Percentiles rank a stretch among this genome's conserved stretches.
Evolutionary conservation across 2,113 vertebrate genomes (phyloP).

Genomic region (Psilopsiagon aurifrons): DNA sequence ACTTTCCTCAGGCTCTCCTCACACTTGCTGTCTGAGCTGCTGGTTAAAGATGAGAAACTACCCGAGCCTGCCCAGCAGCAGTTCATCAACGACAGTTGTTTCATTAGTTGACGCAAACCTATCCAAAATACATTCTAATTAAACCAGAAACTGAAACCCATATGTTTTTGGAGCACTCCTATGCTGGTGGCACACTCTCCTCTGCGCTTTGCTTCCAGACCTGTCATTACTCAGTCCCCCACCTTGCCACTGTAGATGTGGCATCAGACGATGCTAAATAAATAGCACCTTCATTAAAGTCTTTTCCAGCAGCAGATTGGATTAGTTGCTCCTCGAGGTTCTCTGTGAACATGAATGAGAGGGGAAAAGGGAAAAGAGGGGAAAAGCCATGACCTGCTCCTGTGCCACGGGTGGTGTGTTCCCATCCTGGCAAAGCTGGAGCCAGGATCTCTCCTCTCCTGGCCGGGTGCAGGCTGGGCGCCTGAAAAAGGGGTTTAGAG

Average conservation of each 20-base stretch:
- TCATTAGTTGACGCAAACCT: slow-evolving; percentile 49
- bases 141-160: slow-evolving; percentile 40
- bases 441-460: neutral
- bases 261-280: slow-evolving; percentile 20
- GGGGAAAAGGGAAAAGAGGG: neutral
- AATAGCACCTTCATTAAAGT: slow-evolving; percentile 45
- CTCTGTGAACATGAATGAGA: neutral
- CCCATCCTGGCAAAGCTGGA: fast-evolving
- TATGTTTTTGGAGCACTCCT: neutral
- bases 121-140: slow-evolving; percentile 64
- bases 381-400: neutral
- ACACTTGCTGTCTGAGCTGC: neutral
- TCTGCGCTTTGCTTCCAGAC: neutral
- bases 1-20: slow-evolving; percentile 3
- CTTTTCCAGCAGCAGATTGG: neutral
- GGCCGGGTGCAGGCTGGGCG: fast-evolving
- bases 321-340: slow-evolving; percentile 24
- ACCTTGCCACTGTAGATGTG: neutral
- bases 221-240: neutral
- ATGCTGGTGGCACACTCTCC: neutral
- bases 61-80: slow-evolving; percentile 34
- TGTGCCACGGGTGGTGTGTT: fast-evolving
- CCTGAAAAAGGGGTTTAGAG: neutral
- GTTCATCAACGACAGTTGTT: slow-evolving; percentile 61
- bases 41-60: slow-evolving; percentile 55